Evolutionary conservation across 2,113 vertebrate genomes (phyloP), one percentile per base, ranked within the genome.

Genomic region (Macrotis lagotis): DNA sequence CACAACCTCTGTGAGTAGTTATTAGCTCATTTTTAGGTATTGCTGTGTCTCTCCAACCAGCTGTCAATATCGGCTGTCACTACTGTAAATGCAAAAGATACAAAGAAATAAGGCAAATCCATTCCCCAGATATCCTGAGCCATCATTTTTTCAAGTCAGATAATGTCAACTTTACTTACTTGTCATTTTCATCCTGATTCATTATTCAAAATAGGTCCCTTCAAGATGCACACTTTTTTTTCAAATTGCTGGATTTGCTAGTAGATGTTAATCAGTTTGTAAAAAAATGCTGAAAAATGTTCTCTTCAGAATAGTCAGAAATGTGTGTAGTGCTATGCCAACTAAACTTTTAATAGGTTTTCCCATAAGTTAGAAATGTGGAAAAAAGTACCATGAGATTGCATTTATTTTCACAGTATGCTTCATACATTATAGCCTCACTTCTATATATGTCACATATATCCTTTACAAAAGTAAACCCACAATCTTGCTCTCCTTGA

Each of bases 21-120:
- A 24, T 50, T 92, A 37, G 10, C n/a, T n/a, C n/a, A n/a, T 96
- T 97, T 92, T 96, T 94, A 96, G 24, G 51, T 95, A 91, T 53
- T 95, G 88, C 90, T 94, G 90, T 48, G 92, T 95, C 92, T 55
- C 50, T 8, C 3, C 6, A 94, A 59, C 51, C 93, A 92, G 88
- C 88, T 96, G 89, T 95, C 90, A 96, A 92, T 97, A 91, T 55
- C 51, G 90, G 31, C 90, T 97, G 83, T 90, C 50, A 74, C 48
- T 44, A 88, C n/a, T 50, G 28, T 31, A 90, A 44, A 93, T 83
- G 53, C 7, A 95, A 93, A 92, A 49, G 59, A 90, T 22, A 92
- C 74, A 48, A 14, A 96, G 91, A 92, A 91, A 90, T 49, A 25
- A 2, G 52, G 14, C 48, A 96, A 91, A 93, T 53, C 59, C 16